Percentiles rank a stretch among this genome's conserved stretches.
Evolutionary conservation across 2,113 vertebrate species (phyloP).

Genomic region (Poecilia latipinna): DNA sequence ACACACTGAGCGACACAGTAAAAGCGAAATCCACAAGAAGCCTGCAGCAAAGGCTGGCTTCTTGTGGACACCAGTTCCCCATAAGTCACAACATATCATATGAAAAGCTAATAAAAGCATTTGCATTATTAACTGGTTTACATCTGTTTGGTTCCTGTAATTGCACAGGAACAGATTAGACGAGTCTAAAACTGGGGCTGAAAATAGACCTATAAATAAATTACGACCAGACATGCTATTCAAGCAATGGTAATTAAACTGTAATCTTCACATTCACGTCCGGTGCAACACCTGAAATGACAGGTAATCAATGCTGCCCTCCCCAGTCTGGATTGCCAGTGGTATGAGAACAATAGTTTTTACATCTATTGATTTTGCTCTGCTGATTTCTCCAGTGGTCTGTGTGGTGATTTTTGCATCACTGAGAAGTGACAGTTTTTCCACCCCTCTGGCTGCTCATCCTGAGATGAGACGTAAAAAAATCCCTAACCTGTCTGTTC

Average conservation of each 20-base stretch:
- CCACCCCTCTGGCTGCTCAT: constrained; percentile 37
- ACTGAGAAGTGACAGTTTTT: constrained; percentile 34
- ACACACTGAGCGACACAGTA: too few species aligned
- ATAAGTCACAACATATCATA: too few species aligned
- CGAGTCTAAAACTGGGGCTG: background rate
- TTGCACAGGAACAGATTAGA: too few species aligned
- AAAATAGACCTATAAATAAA: background rate
- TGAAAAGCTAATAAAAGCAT: too few species aligned
- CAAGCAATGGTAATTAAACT: background rate
- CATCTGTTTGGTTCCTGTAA: too few species aligned
- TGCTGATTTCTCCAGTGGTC: constrained; percentile 25
- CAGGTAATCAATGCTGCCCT: background rate
- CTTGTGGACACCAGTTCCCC: too few species aligned
- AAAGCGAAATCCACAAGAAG: too few species aligned
- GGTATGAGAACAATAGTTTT: constrained; percentile 28
- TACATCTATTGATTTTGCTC: constrained; percentile 37
- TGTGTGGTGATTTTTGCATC: constrained; percentile 47
- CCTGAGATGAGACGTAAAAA: constrained; percentile 28
- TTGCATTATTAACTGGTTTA: too few species aligned
- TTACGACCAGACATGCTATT: background rate
- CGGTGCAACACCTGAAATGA: background rate
- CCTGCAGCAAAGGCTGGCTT: too few species aligned
- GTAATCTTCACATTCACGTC: constrained; percentile 37
- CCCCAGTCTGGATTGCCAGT: constrained; percentile 26
- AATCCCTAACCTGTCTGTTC: constrained; percentile 4